phyloP scores from a whole-genome alignment of 2,113 vertebrate genomes.

The Otus sunia region DNA sequence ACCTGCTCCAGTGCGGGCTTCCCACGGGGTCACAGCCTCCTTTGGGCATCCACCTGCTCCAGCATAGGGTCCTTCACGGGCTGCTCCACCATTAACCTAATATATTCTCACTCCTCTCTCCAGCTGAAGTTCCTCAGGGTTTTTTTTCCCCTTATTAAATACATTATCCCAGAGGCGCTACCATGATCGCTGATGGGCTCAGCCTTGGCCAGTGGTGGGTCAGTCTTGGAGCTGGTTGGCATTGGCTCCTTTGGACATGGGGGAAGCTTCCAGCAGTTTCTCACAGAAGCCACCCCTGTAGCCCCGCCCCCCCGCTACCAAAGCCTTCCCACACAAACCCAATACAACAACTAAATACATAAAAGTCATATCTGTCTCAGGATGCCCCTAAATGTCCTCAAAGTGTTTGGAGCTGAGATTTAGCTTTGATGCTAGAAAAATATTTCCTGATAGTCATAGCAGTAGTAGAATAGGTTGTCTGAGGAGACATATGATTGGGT shows the following conservation, averaged over 20 bases:
- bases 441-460: not conserved
- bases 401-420: not conserved
- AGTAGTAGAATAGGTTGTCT: not conserved
- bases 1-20: not conserved
- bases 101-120: too few species aligned
- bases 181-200: not conserved
- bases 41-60: too few species aligned
- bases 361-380: not conserved
- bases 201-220: too few species aligned
- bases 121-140: too few species aligned
- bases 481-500: not conserved
- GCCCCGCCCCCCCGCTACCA: not conserved
- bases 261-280: too few species aligned
- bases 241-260: too few species aligned
- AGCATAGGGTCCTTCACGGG: too few species aligned
- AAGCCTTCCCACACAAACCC: not conserved
- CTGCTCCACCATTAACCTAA: too few species aligned
- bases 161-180: not conserved
- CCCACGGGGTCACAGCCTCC: too few species aligned
- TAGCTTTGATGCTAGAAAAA: not conserved
- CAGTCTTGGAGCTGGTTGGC: too few species aligned
- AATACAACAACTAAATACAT: not conserved
- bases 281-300: not conserved
- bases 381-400: not conserved
- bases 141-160: not conserved